Conservation (phyloP, 1,140 invertebrate species). For the Arion vulgaris region DNA sequence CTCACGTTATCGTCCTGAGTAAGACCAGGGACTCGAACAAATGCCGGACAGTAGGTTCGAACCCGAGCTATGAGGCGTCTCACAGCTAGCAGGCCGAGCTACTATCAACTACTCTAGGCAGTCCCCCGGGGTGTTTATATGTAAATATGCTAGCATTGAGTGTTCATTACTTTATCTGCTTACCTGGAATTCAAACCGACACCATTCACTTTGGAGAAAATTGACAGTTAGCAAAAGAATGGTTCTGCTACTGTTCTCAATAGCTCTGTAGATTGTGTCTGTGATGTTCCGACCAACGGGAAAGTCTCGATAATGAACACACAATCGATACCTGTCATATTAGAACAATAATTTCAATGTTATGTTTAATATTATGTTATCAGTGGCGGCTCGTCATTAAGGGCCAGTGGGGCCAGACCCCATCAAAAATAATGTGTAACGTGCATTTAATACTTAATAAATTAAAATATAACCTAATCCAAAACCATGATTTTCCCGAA, state of each 20-base stretch:
- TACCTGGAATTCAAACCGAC: slow-evolving; percentile 56
- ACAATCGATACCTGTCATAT: slow-evolving; percentile 48
- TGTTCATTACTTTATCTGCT: not conserved
- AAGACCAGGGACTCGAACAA: no score
- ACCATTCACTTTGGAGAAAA: slow-evolving; percentile 58
- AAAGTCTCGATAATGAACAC: slow-evolving; percentile 60
- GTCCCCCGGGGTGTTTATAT: no score
- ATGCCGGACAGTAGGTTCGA: no score
- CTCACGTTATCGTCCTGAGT: no score
- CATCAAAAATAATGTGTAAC: not conserved
- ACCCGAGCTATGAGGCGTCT: no score
- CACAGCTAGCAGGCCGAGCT: no score
- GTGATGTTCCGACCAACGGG: slow-evolving; percentile 51
- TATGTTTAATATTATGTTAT: not conserved
- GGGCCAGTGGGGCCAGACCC: not conserved
- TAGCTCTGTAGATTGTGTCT: slow-evolving; percentile 48
- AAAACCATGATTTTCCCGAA: no score
- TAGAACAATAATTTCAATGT: not conserved
- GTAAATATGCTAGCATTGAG: no score
- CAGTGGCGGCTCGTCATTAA: no score
- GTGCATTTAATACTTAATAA: not conserved
- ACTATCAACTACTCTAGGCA: no score
- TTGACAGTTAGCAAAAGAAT: slow-evolving; percentile 52
- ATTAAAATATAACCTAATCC: not conserved
- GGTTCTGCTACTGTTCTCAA: slow-evolving; percentile 51